Evolutionary conservation across 2,113 vertebrate species (phyloP).

Genomic region (Pelobates fuscus): DNA sequence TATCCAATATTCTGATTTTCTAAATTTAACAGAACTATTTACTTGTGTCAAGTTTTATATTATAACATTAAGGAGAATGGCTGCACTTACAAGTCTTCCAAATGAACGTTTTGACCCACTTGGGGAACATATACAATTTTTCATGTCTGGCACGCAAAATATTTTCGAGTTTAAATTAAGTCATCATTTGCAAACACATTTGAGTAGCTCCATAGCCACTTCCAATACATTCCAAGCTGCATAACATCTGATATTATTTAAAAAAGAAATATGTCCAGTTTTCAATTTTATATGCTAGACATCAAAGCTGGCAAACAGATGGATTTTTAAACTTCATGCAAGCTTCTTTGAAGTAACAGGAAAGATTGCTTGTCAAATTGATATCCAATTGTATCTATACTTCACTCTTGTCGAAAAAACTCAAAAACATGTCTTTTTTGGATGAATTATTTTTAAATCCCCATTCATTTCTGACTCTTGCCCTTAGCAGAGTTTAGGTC

Average conservation of each 20-base stretch:
- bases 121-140: constrained; percentile 8
- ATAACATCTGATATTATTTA: constrained; percentile 34
- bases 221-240: constrained; percentile 34
- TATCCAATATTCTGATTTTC: too few species aligned
- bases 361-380: constrained; percentile 49
- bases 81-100: too few species aligned
- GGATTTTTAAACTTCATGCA: constrained; percentile 44
- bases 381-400: constrained; percentile 47
- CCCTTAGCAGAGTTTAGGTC: constrained; percentile 21
- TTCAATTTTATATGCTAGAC: constrained; percentile 45
- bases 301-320: constrained; percentile 48
- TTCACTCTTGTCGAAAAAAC: constrained; percentile 34
- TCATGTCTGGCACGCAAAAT: constrained; percentile 33
- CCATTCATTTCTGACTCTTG: constrained; percentile 29
- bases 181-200: background rate
- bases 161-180: constrained; percentile 29
- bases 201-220: background rate
- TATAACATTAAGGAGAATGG: too few species aligned
- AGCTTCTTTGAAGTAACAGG: constrained; percentile 49
- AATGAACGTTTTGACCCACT: too few species aligned
- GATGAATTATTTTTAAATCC: constrained; percentile 15
- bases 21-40: too few species aligned
- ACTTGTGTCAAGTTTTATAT: too few species aligned
- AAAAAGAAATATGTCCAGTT: constrained; percentile 42
- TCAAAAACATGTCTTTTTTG: constrained; percentile 22